Evolutionary conservation across 2,888 invertebrate genomes (phyloP), one percentile per base, ranked within the genome.

Genomic region (Chrysolina oricalcia): DNA sequence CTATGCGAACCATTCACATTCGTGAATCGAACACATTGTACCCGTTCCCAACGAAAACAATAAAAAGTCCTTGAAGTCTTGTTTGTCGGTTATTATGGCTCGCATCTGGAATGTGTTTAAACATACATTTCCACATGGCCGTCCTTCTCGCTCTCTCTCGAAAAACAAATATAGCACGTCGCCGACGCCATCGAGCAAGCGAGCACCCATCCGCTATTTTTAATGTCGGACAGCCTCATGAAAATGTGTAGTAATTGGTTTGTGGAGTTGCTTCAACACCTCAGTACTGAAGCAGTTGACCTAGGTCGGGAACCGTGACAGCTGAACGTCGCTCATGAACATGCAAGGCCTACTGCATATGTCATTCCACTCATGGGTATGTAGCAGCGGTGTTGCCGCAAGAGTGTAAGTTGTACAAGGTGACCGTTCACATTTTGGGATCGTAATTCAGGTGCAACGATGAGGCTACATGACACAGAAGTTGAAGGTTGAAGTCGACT

Each of bases 81-180:
- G 59, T 71, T 71, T 50, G 74, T 77, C 74, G 67, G 59, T 59
- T 59, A 59, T 76, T 76, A 73, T 75, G 76, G 72, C 74, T 69
- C 71, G 71, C 79, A 80, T 76, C 78, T 80, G 80, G 77, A 73
- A 78, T 75, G 76, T 75, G 74, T 74, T 74, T 74, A 65, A 50
- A 67, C 69, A 66, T 63, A 63, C 59, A 66, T 74, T 35, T 62
- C 40, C 59, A 23, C 64, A 17, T 70, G 53, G 53, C 64, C 56
- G 10, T 66, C 62, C 66, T 13, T 70, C 67, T 50, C n/a, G 46
- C 50, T 64, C 63, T 21, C 40, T 50, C 69, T 69, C 59, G 40
- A 59, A 59, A 59, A 59, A 59, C n/a, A 59, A 59, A 59, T 59
- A 59, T 59, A 59, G 59, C 59, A 27, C 59, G n/a, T 59, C 27